phyloP scores from a whole-genome alignment of 1,140 invertebrate genomes.

The Heliothis subflexa region DNA sequence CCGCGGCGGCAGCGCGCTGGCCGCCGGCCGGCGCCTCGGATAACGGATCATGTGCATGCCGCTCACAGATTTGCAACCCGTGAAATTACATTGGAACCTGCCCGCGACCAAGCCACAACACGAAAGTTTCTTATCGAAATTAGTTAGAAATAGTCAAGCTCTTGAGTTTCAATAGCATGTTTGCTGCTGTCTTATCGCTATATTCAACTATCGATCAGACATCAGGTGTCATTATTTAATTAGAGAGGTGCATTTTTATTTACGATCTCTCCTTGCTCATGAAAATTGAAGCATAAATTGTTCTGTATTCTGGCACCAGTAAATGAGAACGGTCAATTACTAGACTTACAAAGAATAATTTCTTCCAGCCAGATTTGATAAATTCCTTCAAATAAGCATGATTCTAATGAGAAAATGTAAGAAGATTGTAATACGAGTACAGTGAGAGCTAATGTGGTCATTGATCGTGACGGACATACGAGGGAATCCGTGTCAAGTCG shows the following conservation, averaged over 20 bases:
- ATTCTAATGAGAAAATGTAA: not conserved
- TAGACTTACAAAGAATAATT: not conserved
- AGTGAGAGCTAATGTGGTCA: conserved; percentile 3
- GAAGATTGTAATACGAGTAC: conserved; percentile 16
- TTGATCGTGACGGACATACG: conserved; percentile 3
- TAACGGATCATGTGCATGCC: conserved; percentile 38
- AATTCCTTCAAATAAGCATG: too few species aligned
- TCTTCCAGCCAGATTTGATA: too few species aligned
- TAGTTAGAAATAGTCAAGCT: conserved; percentile 4
- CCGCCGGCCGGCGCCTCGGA: conserved; percentile 17
- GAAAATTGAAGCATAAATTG: not conserved
- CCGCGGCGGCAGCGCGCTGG: not conserved
- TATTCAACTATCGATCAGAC: conserved; percentile 1
- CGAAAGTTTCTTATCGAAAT: conserved; percentile 22
- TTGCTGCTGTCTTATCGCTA: conserved; percentile 1
- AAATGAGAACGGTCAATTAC: too few species aligned
- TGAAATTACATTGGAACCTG: conserved; percentile 31
- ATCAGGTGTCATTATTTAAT: conserved; percentile 23
- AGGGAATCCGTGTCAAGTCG: conserved; percentile 45
- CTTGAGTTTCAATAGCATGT: not conserved
- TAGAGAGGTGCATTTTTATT: not conserved
- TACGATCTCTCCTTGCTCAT: not conserved
- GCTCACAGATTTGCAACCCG: conserved; percentile 20
- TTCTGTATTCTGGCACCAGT: not conserved
- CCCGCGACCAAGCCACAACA: conserved; percentile 7